Evolutionary conservation across 2,113 vertebrate species (phyloP).

Genomic region (Phycodurus eques): DNA sequence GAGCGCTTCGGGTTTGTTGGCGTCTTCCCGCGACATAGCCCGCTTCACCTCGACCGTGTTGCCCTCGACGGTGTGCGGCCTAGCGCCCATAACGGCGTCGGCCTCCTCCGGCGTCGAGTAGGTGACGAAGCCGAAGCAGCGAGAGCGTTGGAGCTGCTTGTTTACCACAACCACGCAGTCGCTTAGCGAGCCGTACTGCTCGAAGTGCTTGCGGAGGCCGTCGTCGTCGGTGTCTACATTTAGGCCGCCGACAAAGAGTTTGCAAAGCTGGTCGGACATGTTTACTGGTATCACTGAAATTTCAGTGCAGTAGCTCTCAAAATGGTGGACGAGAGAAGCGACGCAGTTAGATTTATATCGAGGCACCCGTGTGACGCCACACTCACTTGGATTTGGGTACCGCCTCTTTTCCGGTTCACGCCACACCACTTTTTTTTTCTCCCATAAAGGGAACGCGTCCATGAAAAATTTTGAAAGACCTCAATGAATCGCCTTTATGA

Average conservation of each 20-base stretch:
- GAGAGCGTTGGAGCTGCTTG: constrained; percentile 76
- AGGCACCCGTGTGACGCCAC: constrained; percentile 14
- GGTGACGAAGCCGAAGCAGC: constrained; percentile 95
- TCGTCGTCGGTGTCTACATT: constrained; percentile 95
- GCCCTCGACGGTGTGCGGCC: constrained; percentile 89
- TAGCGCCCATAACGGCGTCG: constrained; percentile 89
- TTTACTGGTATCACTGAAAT: accelerated
- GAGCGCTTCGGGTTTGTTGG: constrained; percentile 86
- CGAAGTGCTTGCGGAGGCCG: constrained; percentile 90
- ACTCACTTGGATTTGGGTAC: accelerated
- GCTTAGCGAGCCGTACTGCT: constrained; percentile 81
- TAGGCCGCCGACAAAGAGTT: constrained; percentile 94
- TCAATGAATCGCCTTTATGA: neutral
- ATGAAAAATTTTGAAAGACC: neutral
- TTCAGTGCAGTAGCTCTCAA: constrained; percentile 15
- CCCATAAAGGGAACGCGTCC: neutral
- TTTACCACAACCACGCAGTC: constrained; percentile 72
- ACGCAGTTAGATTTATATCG: constrained; percentile 34
- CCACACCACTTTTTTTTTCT: neutral
- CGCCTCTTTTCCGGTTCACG: constrained; percentile 35
- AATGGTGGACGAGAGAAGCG: constrained; percentile 32
- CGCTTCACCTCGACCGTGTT: constrained; percentile 92
- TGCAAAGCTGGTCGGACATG: constrained; percentile 93
- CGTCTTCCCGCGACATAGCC: constrained; percentile 90
- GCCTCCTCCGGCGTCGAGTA: constrained; percentile 90